These are phyloP conservation scores for Gastrophysa polygoni DNA, from an alignment of 2,888 invertebrate species.

Conservation along the genomic window DNA sequence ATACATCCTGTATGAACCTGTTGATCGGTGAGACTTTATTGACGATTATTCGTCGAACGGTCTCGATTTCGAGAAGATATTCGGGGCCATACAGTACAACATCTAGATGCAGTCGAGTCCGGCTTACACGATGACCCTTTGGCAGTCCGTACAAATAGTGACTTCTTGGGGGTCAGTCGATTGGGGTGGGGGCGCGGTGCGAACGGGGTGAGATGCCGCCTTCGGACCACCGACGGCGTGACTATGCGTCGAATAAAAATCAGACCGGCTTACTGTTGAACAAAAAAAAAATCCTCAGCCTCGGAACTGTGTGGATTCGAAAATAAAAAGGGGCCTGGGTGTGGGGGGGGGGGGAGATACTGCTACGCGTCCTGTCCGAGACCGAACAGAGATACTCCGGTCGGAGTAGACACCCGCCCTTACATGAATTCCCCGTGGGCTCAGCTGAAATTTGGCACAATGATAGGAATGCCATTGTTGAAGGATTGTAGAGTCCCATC, in stretches of 20 bases:
- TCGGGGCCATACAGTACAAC: slow-evolving; percentile 18
- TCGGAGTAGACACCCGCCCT: too few species aligned
- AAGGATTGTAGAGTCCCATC: too few species aligned
- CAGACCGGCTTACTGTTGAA: slow-evolving; percentile 54
- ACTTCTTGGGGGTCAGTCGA: slow-evolving; percentile 57
- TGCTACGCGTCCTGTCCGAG: too few species aligned
- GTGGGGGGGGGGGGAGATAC: not conserved
- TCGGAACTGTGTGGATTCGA: slow-evolving; percentile 14
- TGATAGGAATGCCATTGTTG: too few species aligned
- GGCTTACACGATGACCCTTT: slow-evolving; percentile 87
- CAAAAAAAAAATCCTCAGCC: slow-evolving; percentile 32
- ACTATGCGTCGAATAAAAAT: slow-evolving; percentile 79
- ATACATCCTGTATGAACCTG: too few species aligned
- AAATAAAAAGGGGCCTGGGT: not conserved
- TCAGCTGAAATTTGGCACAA: too few species aligned
- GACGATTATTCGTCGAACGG: too few species aligned
- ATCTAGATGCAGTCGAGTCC: slow-evolving; percentile 51
- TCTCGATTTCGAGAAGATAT: not conserved
- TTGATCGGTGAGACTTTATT: too few species aligned
- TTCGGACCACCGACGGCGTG: slow-evolving; percentile 74
- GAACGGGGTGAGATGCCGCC: slow-evolving; percentile 65
- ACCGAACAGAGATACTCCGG: too few species aligned
- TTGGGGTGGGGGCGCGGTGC: slow-evolving; percentile 52
- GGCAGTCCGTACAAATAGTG: slow-evolving; percentile 82
- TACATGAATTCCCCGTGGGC: too few species aligned